Percentiles rank a stretch among this genome's conserved stretches.
These are phyloP conservation scores for Linurgus olivaceus DNA, from an alignment of 2,797 vertebrate genomes.

Conservation along the genomic window DNA sequence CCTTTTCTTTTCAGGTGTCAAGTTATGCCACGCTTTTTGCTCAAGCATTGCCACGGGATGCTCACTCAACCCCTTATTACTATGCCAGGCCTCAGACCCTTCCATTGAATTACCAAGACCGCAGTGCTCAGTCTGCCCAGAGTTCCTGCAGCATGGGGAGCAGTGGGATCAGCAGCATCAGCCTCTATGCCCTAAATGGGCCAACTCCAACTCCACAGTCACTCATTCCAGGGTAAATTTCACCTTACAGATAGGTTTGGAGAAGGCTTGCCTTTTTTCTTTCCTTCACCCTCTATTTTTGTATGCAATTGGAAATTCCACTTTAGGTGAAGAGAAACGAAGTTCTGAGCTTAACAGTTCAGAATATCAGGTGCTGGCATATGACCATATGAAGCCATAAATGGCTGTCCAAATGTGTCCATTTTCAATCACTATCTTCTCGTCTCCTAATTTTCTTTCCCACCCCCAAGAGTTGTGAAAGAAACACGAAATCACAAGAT, in stretches of 20 bases:
- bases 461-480: not conserved
- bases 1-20: conserved; percentile 80
- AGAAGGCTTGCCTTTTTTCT: not conserved
- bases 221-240: conserved; percentile 86
- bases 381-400: not conserved
- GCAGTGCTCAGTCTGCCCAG: conserved; percentile 69
- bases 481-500: not conserved
- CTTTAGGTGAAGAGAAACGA: not conserved
- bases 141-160: conserved; percentile 87
- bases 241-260: not conserved
- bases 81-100: conserved; percentile 93
- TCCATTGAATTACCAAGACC: conserved; percentile 88
- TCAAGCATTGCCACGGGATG: conserved; percentile 91
- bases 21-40: conserved; percentile 89
- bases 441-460: not conserved
- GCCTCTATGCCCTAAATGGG: conserved; percentile 86
- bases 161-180: conserved; percentile 92
- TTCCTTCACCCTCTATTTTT: not conserved
- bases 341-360: not conserved
- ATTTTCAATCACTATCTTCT: not conserved
- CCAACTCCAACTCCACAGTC: conserved; percentile 86
- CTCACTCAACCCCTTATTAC: conserved; percentile 95
- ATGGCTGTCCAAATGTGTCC: not conserved
- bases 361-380: not conserved
- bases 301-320: not conserved